Conservation (phyloP, 2,888 invertebrate species). For the Parascotia fuliginaria region DNA sequence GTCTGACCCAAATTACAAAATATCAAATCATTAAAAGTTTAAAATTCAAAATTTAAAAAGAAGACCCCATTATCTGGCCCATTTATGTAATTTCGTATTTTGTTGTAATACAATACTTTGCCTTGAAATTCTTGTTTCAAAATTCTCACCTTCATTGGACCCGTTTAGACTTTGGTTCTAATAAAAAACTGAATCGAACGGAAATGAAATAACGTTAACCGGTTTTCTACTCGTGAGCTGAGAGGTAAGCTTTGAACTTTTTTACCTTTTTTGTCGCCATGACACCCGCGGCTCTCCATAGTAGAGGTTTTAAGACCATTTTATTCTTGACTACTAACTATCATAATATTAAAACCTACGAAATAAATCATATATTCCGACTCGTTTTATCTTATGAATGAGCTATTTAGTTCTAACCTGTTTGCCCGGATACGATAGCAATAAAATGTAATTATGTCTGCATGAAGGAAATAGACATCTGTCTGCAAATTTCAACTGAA, state of each 20-base stretch:
- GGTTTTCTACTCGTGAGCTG: conserved; percentile 71
- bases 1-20: background rate
- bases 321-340: conserved; percentile 23
- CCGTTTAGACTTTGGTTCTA: conserved; percentile 72
- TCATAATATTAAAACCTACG: conserved; percentile 14
- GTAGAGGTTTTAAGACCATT: conserved; percentile 30
- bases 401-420: conserved; percentile 30
- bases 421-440: conserved; percentile 34
- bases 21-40: background rate
- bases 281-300: conserved; percentile 38
- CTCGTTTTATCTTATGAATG: conserved; percentile 36
- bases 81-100: conserved; percentile 21
- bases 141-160: conserved; percentile 69
- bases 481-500: conserved; percentile 20
- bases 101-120: conserved; percentile 31
- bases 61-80: conserved; percentile 18
- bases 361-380: conserved; percentile 26
- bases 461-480: conserved; percentile 31
- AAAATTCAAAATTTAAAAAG: background rate
- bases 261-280: conserved; percentile 62
- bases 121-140: conserved; percentile 48
- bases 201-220: conserved; percentile 83
- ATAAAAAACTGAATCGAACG: conserved; percentile 83
- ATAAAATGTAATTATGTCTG: conserved; percentile 39
- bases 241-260: conserved; percentile 60